Conservation (phyloP, 2,888 invertebrate species). For the Lottia gigantea region DNA sequence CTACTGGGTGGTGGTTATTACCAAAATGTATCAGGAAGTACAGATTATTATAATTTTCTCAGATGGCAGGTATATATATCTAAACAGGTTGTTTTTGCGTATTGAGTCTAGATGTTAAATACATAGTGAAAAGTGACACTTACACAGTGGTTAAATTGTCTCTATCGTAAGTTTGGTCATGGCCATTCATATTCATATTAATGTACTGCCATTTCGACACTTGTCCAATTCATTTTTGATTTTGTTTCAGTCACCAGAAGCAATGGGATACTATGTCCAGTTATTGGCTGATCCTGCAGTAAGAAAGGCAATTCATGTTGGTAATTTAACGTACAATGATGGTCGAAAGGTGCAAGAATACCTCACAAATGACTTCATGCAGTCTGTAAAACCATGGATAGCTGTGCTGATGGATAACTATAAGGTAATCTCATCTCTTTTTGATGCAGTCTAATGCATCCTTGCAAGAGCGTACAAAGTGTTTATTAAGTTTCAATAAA, state of each 20-base stretch:
- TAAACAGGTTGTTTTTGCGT: too few relatives aligned
- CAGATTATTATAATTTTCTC: slow-evolving; percentile 62
- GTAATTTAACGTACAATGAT: slow-evolving; percentile 76
- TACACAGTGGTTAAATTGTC: too few relatives aligned
- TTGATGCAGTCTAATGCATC: too few relatives aligned
- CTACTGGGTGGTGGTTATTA: slow-evolving; percentile 31
- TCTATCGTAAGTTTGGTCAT: too few relatives aligned
- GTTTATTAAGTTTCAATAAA: too few relatives aligned
- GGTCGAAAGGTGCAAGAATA: slow-evolving; percentile 76
- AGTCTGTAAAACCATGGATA: slow-evolving; percentile 76
- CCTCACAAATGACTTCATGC: slow-evolving; percentile 79
- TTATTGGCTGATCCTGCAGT: slow-evolving; percentile 68
- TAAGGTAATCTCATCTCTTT: too few relatives aligned
- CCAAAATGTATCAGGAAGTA: slow-evolving; percentile 59
- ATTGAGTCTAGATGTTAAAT: too few relatives aligned
- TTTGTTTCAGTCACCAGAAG: slow-evolving; percentile 47
- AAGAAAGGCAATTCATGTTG: slow-evolving; percentile 85
- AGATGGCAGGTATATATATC: slow-evolving; percentile 54
- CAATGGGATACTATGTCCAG: slow-evolving; percentile 59
- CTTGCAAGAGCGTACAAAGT: too few relatives aligned
- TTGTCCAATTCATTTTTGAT: too few relatives aligned
- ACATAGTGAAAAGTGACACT: too few relatives aligned
- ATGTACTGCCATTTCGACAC: too few relatives aligned
- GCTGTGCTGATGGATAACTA: slow-evolving; percentile 64
- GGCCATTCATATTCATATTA: too few relatives aligned